phyloP scores from a whole-genome alignment of 2,113 vertebrate species.

The Montifringilla adamsi region DNA sequence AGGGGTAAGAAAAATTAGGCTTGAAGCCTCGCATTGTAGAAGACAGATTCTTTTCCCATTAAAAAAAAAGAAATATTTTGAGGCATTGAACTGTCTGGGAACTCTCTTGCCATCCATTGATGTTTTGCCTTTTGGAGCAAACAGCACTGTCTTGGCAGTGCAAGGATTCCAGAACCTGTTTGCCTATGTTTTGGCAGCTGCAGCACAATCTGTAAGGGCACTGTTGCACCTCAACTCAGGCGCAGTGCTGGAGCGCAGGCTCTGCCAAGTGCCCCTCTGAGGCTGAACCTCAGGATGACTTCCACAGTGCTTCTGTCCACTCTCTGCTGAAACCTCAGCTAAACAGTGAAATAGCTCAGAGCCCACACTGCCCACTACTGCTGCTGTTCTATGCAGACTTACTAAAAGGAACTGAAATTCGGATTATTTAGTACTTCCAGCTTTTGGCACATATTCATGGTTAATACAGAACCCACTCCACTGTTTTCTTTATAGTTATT shows the following conservation, averaged over 20 bases:
- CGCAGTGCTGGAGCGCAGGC: background rate
- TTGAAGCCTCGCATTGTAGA: background rate
- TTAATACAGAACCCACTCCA: background rate
- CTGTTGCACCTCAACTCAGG: fast-evolving
- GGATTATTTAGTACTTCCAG: background rate
- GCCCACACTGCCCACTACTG: background rate
- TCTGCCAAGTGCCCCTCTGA: background rate
- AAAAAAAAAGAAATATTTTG: background rate
- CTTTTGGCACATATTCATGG: background rate
- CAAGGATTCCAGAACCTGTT: background rate
- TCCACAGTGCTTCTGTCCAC: background rate
- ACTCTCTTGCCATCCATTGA: background rate
- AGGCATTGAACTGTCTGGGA: background rate
- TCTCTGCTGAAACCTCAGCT: background rate
- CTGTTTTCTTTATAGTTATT: background rate
- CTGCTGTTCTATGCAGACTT: background rate
- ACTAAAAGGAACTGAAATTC: background rate
- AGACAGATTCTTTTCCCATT: background rate
- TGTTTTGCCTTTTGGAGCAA: background rate
- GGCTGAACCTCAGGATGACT: background rate
- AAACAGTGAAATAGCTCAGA: background rate
- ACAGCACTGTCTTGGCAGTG: background rate
- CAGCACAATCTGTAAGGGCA: background rate
- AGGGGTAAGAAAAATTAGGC: background rate
- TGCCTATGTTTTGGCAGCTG: background rate